Conservation (phyloP, 1,140 invertebrate species). For the Cyrtorhinus lividipennis region DNA sequence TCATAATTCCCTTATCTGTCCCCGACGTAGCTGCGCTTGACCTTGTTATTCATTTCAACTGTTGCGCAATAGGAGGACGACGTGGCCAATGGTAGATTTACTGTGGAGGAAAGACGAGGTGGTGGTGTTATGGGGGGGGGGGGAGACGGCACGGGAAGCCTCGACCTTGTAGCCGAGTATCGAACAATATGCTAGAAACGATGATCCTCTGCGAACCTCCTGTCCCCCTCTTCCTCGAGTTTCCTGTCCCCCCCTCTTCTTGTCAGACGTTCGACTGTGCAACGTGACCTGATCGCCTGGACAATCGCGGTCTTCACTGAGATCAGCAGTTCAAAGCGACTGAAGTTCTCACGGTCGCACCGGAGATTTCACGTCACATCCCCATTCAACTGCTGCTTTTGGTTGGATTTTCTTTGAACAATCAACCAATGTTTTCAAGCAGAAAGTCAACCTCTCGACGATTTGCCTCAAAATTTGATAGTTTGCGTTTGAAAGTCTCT, state of each 20-base stretch:
- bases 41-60: slow-evolving; percentile 9
- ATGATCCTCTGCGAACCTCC: background rate
- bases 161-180: slow-evolving; percentile 5
- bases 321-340: background rate
- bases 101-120: background rate
- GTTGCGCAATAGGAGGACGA: background rate
- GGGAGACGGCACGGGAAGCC: background rate
- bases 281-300: background rate
- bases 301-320: background rate
- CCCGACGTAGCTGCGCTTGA: background rate
- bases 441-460: too few species aligned
- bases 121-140: background rate
- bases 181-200: background rate
- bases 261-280: background rate
- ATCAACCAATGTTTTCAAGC: too few species aligned
- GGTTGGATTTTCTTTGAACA: too few species aligned
- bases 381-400: too few species aligned
- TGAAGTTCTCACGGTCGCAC: background rate
- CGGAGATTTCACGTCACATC: too few species aligned
- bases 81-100: background rate
- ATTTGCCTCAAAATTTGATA: too few species aligned
- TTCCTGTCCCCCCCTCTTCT: background rate
- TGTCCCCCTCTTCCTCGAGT: background rate
- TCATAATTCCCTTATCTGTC: background rate
- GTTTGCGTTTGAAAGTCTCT: too few species aligned